A percentile compares a stretch with the other conserved stretches of the same genome.
Conservation (phyloP, 2,797 vertebrate genomes). For the Sebastiscus albofasciatus region DNA sequence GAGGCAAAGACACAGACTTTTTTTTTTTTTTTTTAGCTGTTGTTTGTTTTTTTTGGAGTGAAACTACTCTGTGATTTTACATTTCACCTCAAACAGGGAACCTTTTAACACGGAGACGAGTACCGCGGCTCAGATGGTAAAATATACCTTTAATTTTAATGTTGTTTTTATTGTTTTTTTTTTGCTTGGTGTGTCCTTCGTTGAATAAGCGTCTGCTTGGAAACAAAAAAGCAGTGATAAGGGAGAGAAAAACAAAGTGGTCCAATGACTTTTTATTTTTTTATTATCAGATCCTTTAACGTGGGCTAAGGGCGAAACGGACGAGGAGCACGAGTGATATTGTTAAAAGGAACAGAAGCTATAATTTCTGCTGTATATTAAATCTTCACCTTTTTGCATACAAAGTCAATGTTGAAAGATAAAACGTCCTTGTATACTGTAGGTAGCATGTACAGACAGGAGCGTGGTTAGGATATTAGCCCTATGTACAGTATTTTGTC, state of each 20-base stretch:
- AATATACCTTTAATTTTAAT: constrained; percentile 30
- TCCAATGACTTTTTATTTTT: constrained; percentile 71
- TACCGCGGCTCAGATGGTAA: constrained; percentile 33
- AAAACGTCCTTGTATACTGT: constrained; percentile 28
- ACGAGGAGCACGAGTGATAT: constrained; percentile 15
- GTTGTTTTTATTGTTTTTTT: constrained; percentile 2
- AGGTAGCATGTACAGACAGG: constrained; percentile 67
- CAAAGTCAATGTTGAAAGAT: constrained; percentile 40
- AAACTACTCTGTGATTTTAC: constrained; percentile 29
- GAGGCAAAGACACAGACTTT: constrained; percentile 46
- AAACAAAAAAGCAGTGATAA: constrained; percentile 26
- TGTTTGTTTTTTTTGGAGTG: constrained; percentile 18
- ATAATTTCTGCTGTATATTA: constrained; percentile 45
- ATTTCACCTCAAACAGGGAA: constrained; percentile 67
- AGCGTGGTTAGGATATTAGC: constrained; percentile 35
- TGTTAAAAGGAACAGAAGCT: constrained; percentile 54
- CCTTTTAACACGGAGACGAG: constrained; percentile 26
- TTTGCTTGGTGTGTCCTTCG: constrained; percentile 24
- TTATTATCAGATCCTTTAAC: constrained; percentile 47
- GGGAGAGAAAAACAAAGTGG: constrained; percentile 43
- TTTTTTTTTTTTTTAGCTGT: constrained; percentile 28
- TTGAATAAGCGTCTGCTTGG: constrained; percentile 22
- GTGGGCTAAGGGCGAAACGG: neutral
- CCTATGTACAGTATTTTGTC: constrained; percentile 54
- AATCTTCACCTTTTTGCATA: constrained; percentile 49